Evolutionary conservation across 2,113 vertebrate genomes (phyloP).

Genomic region (Cnemophilus loriae): DNA sequence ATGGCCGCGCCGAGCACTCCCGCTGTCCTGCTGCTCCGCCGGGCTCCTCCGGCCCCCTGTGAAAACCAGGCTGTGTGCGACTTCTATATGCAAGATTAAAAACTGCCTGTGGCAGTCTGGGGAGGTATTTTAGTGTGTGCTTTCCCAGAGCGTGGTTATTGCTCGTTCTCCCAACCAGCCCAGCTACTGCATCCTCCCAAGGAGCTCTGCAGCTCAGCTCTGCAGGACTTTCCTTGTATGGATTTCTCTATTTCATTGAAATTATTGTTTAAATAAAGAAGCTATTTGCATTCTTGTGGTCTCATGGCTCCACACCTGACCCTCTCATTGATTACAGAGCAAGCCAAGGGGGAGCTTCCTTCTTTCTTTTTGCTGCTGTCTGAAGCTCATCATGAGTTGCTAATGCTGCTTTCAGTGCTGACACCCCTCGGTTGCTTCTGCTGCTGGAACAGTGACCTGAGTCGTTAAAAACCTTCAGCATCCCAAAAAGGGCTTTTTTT

Average conservation of each 20-base stretch:
- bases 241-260: background rate
- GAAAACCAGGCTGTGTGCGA: rapidly evolving
- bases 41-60: background rate
- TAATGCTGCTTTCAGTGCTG: background rate
- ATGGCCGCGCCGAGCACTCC: background rate
- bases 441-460: background rate
- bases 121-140: background rate
- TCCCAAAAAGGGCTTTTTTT: background rate
- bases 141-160: background rate
- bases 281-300: background rate
- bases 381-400: background rate
- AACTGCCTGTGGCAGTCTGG: background rate
- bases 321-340: background rate
- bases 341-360: background rate
- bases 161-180: background rate
- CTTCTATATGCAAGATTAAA: background rate
- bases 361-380: background rate
- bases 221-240: background rate
- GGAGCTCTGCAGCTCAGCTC: background rate
- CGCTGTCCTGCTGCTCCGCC: background rate
- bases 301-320: rapidly evolving
- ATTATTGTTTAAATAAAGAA: background rate
- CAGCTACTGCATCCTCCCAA: background rate
- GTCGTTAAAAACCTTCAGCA: background rate
- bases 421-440: background rate